A percentile compares a stretch with the other conserved stretches of the same genome.
Conservation (phyloP, 2,113 vertebrate species). For the Entomyzon cyanotis region DNA sequence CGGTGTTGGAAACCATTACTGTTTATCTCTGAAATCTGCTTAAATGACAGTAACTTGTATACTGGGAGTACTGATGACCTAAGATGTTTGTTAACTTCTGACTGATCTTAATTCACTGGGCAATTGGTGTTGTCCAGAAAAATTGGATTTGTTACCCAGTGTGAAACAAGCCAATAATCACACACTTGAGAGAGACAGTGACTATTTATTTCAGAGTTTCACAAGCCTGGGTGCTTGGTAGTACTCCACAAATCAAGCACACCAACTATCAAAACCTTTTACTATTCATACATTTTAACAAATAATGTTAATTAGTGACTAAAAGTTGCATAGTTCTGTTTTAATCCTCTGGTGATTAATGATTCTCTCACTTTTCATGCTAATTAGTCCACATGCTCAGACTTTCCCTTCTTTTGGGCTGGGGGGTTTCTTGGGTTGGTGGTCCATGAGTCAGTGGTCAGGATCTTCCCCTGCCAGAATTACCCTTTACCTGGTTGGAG, state of each 20-base stretch:
- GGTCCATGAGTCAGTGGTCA: accelerated
- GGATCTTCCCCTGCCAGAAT: not conserved
- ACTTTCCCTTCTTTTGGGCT: not conserved
- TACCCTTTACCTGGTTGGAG: not conserved
- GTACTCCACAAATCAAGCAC: not conserved
- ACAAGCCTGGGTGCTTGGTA: not conserved
- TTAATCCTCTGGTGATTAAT: not conserved
- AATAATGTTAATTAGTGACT: not conserved
- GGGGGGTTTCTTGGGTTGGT: not conserved
- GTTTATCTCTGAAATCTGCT: not conserved
- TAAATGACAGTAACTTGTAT: not conserved
- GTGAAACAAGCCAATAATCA: not conserved
- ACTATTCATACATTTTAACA: not conserved
- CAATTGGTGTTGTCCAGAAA: not conserved
- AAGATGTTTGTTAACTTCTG: not conserved
- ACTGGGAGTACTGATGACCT: not conserved
- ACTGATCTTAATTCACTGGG: not conserved
- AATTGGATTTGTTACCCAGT: not conserved
- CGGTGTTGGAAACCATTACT: not conserved
- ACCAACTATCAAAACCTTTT: not conserved
- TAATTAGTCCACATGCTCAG: not conserved
- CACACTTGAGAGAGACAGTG: too few species aligned
- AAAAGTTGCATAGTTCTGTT: not conserved
- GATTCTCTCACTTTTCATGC: not conserved
- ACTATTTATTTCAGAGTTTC: not conserved